Base-by-base conservation (phyloP, 2,113 vertebrate species). In the Leucopternis melanops region DNA sequence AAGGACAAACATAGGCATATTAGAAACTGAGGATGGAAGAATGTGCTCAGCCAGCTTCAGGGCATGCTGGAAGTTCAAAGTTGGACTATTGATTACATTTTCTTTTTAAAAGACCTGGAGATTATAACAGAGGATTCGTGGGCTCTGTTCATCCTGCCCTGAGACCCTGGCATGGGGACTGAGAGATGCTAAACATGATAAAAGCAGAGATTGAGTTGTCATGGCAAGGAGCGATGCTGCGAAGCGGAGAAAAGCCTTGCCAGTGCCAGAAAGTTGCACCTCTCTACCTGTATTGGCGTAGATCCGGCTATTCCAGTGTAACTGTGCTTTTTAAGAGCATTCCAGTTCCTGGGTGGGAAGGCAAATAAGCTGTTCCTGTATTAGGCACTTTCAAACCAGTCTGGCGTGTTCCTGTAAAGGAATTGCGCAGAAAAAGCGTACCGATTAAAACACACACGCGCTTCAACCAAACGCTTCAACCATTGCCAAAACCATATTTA, bases 401-500 rank as follows among this genome's bases (percentile, higher is more conserved):
- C 87, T 95, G 70, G 66, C 54, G 2, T 86, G 66, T 82, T 93
- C 87, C 58, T 12, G 13, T 62, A 81, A 75, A 65, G 66, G 66
- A 84, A 57, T 19, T 11, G 58, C 1, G 7, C 34, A 22, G 87
- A 62, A 79, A 87, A 82, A 88, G 18, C 16, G 3, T 84, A 87
- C 61, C 18, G 8, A 49, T 73, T 86, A 80, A 91, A 95, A 88
- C 81, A 93, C 81, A 81, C 67, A 72, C 9, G 16, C 5, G 5
- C 38, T 93, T 84, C 73, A 57, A 94, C 70, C 38, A 62, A 91
- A 85, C 0, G 23, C 44, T 50, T 73, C 23, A 79, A 80, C n/a
- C 38, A 11, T 18, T 92, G 94, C 97, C 96, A 97, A 89, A 65
- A 13, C 23, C 15, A 0, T 78, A 90, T 94, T 92, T 88, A 91